A percentile compares a stretch with the other conserved stretches of the same genome.
Evolutionary conservation across 2,888 invertebrate genomes (phyloP).

Genomic region (Tillus elongatus): DNA sequence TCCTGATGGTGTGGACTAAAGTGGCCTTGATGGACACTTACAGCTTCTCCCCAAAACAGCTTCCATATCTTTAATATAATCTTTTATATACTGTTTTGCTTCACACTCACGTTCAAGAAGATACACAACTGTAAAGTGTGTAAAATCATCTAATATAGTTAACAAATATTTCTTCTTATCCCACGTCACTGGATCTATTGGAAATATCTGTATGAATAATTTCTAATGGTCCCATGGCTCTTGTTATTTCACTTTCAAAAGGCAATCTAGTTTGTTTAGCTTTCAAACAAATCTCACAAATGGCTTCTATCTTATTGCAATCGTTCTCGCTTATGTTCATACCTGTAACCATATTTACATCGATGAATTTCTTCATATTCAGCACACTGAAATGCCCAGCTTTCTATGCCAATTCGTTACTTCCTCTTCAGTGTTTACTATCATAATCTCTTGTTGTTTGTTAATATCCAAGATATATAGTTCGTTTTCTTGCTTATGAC

Average conservation of each 20-base stretch:
- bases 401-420: too few species aligned
- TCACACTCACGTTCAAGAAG: conserved; percentile 12
- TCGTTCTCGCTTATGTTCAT: too few species aligned
- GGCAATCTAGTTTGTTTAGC: conserved; percentile 7
- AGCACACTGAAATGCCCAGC: conserved; percentile 6
- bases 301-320: background rate
- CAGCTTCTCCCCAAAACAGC: background rate
- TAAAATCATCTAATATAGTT: conserved; percentile 6
- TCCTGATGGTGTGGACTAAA: background rate
- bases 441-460: too few species aligned
- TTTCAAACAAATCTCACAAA: background rate
- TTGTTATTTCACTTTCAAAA: conserved; percentile 5
- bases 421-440: too few species aligned
- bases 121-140: conserved; percentile 20
- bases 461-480: too few species aligned
- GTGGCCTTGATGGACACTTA: background rate
- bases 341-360: conserved; percentile 5
- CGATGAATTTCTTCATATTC: background rate
- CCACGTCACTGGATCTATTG: conserved; percentile 2
- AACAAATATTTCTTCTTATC: conserved; percentile 5
- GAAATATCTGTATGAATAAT: conserved; percentile 8
- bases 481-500: too few species aligned
- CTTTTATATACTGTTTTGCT: conserved; percentile 9
- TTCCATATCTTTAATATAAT: too few species aligned
- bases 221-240: conserved; percentile 9